Conservation (phyloP, 2,888 invertebrate genomes). For the Colostygia pectinataria region DNA sequence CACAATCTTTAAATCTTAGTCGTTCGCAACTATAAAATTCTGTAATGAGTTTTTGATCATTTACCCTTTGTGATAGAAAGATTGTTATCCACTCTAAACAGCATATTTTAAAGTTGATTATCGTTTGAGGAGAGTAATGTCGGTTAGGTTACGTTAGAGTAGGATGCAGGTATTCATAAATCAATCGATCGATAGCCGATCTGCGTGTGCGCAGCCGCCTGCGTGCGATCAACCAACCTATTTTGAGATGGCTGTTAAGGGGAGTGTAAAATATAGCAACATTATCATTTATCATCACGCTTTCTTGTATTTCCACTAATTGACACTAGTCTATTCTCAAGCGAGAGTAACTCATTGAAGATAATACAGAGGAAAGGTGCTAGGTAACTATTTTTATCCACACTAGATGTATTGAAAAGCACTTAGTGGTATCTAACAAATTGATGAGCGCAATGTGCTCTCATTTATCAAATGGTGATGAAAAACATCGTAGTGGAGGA, state of each 20-base stretch:
- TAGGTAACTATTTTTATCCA: too few species aligned
- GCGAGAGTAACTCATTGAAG: too few species aligned
- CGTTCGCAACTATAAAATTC: slow-evolving; percentile 10
- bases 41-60: slow-evolving; percentile 2
- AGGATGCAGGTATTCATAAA: slow-evolving; percentile 61
- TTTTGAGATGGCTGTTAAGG: slow-evolving; percentile 63
- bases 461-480: too few species aligned
- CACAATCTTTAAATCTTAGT: slow-evolving; percentile 15
- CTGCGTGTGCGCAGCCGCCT: slow-evolving; percentile 63
- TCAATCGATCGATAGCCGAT: slow-evolving; percentile 74
- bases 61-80: not conserved
- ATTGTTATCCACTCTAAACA: not conserved
- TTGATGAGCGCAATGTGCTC: too few species aligned
- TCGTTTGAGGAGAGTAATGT: not conserved
- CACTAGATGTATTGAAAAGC: too few species aligned
- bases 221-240: slow-evolving; percentile 66
- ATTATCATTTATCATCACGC: too few species aligned
- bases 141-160: slow-evolving; percentile 20
- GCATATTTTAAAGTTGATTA: not conserved
- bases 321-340: too few species aligned
- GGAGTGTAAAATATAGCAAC: slow-evolving; percentile 8
- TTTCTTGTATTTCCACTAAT: too few species aligned
- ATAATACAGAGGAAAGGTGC: too few species aligned
- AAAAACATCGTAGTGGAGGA: too few species aligned
- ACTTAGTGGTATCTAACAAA: too few species aligned